Percentiles rank a stretch among this genome's conserved stretches.
These are phyloP conservation scores for human (Homo sapiens) DNA, from an alignment of 2,113 vertebrate species.

Conservation along the genomic window DNA sequence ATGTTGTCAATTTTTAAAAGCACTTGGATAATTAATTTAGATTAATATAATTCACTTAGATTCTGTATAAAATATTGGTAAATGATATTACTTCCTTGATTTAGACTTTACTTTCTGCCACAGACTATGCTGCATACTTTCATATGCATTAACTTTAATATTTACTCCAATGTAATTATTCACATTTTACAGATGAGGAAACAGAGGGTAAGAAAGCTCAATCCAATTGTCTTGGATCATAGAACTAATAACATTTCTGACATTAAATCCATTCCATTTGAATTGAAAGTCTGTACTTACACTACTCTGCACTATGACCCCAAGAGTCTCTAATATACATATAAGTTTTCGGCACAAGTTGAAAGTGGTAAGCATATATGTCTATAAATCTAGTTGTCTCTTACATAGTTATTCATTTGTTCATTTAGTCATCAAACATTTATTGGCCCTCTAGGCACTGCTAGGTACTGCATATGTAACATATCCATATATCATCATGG, in stretches of 20 bases:
- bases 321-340: neutral
- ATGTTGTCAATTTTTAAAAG: constrained; percentile 40
- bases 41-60: constrained; percentile 43
- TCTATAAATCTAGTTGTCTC: neutral
- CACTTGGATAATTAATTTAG: neutral
- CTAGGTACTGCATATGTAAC: neutral
- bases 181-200: neutral
- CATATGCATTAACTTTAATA: neutral
- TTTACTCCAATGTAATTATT: neutral
- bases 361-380: neutral
- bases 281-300: neutral
- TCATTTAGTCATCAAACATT: neutral
- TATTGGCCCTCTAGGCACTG: neutral
- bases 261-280: neutral
- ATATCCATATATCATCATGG: neutral
- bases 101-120: neutral
- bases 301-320: neutral
- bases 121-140: neutral
- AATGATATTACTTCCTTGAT: neutral
- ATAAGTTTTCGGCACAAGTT: neutral
- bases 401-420: neutral
- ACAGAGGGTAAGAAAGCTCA: neutral
- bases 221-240: neutral
- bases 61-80: neutral
- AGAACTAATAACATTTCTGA: neutral